Evolutionary conservation across 1,140 invertebrate genomes (phyloP).

Genomic region (Megalopta genalis): DNA sequence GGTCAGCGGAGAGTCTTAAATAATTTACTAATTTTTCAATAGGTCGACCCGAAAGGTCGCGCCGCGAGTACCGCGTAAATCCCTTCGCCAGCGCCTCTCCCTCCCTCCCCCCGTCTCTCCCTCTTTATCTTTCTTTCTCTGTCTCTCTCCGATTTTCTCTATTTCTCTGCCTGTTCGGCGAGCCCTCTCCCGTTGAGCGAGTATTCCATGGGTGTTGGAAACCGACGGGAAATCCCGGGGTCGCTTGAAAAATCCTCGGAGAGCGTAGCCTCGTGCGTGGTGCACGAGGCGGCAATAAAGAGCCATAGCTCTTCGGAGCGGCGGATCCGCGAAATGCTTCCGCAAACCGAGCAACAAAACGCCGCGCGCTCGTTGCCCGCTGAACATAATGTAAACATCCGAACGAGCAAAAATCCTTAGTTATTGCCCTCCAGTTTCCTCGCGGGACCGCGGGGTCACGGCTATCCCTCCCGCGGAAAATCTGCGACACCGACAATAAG

Average conservation of each 20-base stretch:
- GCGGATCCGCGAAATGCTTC: conserved; percentile 38
- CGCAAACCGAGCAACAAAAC: conserved; percentile 57
- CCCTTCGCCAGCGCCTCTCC: conserved; percentile 42
- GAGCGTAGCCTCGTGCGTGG: conserved; percentile 44
- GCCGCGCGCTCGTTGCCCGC: conserved; percentile 3
- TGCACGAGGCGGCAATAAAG: conserved; percentile 56
- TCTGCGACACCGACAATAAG: neutral
- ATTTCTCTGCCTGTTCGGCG: conserved; percentile 1
- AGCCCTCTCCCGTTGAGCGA: conserved; percentile 17
- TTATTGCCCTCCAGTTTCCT: conserved; percentile 28
- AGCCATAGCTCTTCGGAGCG: conserved; percentile 35
- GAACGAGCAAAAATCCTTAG: conserved; percentile 53
- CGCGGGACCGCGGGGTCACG: neutral
- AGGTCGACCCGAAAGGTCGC: conserved; percentile 57
- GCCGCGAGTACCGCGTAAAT: conserved; percentile 60
- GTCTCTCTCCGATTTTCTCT: neutral
- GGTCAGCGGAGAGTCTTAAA: conserved; percentile 70
- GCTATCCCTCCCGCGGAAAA: neutral
- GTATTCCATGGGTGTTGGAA: conserved; percentile 44
- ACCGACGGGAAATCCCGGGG: conserved; percentile 53
- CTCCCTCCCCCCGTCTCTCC: neutral
- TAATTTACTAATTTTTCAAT: conserved; percentile 76
- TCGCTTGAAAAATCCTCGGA: conserved; percentile 33
- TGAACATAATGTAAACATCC: conserved; percentile 55
- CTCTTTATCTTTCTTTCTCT: neutral